Conservation (phyloP, 1,140 invertebrate species). For the Drosophila repleta region DNA sequence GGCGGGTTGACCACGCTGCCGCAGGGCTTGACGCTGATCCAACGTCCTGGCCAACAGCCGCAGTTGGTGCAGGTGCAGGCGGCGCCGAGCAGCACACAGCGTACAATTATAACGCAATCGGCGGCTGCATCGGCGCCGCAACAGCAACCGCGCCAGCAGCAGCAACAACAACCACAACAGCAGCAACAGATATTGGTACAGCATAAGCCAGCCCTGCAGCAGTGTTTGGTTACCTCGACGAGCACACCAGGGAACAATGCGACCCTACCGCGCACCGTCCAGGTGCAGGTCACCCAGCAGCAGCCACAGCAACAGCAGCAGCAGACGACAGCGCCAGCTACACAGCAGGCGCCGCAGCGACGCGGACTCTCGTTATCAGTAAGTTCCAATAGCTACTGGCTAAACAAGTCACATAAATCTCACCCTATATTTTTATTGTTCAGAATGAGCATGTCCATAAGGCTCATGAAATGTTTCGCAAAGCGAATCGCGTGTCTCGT, state of each 20-base stretch:
- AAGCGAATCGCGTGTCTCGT: conserved; percentile 96
- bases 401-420: background rate
- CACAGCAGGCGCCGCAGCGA: conserved; percentile 85
- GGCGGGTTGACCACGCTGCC: conserved; percentile 76
- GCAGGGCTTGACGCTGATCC: conserved; percentile 81
- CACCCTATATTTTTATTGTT: conserved; percentile 40
- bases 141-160: conserved; percentile 71
- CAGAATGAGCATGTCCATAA: conserved; percentile 97
- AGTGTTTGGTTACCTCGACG: conserved; percentile 80
- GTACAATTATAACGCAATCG: conserved; percentile 70
- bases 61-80: conserved; percentile 83
- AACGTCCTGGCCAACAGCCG: conserved; percentile 81
- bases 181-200: conserved; percentile 78
- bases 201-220: conserved; percentile 80
- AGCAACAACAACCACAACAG: conserved; percentile 74
- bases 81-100: conserved; percentile 64
- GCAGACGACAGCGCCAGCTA: conserved; percentile 84
- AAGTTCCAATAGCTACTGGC: conserved; percentile 54
- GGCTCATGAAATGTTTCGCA: conserved; percentile 98
- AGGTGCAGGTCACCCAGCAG: conserved; percentile 77
- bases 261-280: conserved; percentile 78
- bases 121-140: conserved; percentile 50
- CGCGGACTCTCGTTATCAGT: conserved; percentile 93
- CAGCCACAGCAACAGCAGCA: conserved; percentile 52
- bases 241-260: conserved; percentile 73